Evolutionary conservation across 2,113 vertebrate genomes (phyloP).

Genomic region (Patagioenas fasciata): DNA sequence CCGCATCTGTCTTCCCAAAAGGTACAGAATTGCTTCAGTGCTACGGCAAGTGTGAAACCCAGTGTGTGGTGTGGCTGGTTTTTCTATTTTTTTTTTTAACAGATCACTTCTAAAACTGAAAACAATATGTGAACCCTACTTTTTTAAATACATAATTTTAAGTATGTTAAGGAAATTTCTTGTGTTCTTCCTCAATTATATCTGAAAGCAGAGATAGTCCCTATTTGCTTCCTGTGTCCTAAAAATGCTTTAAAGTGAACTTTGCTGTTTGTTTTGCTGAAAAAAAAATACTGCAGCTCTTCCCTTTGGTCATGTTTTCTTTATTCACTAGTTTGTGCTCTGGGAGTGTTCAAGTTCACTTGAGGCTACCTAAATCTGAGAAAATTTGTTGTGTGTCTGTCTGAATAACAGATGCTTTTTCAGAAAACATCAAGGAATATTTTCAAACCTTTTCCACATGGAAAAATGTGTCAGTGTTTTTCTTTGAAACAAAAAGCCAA

Average conservation of each 20-base stretch:
- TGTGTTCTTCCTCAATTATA: neutral
- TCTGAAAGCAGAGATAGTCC: neutral
- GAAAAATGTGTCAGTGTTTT: neutral
- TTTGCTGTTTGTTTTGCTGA: neutral
- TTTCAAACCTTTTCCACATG: neutral
- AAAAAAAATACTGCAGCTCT: neutral
- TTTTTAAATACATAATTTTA: neutral
- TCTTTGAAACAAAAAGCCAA: neutral
- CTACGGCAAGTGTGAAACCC: neutral
- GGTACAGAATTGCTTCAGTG: neutral
- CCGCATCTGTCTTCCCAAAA: neutral
- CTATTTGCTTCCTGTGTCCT: neutral
- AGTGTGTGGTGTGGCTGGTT: fast-evolving
- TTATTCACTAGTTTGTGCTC: neutral
- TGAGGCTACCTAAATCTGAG: neutral
- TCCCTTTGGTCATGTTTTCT: neutral
- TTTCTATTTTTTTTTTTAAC: neutral
- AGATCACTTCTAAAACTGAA: neutral
- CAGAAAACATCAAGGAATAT: neutral
- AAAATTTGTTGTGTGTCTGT: neutral
- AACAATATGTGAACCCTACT: fast-evolving
- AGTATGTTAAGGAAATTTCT: neutral
- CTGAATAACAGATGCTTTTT: neutral
- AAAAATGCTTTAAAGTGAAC: neutral
- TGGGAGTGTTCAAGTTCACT: neutral